Conservation (phyloP, 2,888 invertebrate species). For the Lysandra bellargus region DNA sequence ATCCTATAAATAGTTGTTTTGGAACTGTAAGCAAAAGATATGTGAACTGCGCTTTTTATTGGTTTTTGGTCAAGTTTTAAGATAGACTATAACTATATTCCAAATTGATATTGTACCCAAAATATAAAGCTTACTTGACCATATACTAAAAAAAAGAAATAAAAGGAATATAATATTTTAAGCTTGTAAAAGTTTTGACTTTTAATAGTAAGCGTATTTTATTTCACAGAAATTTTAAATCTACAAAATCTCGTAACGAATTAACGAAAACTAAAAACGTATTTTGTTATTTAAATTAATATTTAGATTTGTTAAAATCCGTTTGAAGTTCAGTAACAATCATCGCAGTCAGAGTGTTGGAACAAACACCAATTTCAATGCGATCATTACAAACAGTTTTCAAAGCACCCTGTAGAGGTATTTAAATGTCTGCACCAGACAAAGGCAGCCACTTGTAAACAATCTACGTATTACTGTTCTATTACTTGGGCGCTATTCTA, state of each 20-base stretch:
- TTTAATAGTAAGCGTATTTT: no score
- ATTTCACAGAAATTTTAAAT: neutral
- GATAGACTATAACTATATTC: neutral
- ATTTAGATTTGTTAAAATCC: neutral
- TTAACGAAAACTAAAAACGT: neutral
- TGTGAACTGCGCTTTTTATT: neutral
- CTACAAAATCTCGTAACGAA: neutral
- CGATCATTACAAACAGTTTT: neutral
- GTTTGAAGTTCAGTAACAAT: constrained; percentile 14
- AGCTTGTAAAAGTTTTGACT: neutral
- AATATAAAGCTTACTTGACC: no score
- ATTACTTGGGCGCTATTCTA: neutral
- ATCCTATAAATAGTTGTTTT: constrained; percentile 5
- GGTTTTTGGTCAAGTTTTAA: neutral
- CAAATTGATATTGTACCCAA: no score
- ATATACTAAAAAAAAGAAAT: neutral
- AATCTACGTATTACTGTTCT: constrained; percentile 3
- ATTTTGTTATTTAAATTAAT: neutral
- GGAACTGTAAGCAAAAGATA: neutral
- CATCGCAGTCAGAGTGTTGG: neutral
- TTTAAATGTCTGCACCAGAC: constrained; percentile 6
- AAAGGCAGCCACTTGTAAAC: neutral
- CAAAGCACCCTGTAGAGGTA: constrained; percentile 1
- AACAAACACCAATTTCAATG: constrained; percentile 14
- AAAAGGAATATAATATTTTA: neutral